phyloP scores from a whole-genome alignment of 2,888 invertebrate genomes.

The Cyclophora albipunctata region DNA sequence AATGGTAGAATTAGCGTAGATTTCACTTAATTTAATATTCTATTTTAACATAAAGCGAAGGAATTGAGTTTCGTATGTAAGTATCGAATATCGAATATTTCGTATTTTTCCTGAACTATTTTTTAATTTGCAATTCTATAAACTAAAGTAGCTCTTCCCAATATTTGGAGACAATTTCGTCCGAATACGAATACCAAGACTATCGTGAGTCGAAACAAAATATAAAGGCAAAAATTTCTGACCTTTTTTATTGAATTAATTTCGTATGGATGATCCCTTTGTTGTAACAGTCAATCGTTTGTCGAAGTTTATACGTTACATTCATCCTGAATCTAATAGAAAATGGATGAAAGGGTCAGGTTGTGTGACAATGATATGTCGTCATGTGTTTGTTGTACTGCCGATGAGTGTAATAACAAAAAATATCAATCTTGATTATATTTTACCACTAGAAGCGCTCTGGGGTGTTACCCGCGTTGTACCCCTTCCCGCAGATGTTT shows the following conservation, averaged over 20 bases:
- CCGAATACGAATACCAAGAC: constrained; percentile 6
- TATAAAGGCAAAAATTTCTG: constrained; percentile 36
- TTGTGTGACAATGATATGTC: constrained; percentile 29
- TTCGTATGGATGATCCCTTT: constrained; percentile 51
- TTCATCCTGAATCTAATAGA: constrained; percentile 58
- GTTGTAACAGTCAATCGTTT: constrained; percentile 57
- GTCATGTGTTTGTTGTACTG: not conserved
- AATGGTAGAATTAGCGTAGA: not conserved
- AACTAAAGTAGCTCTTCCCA: not conserved
- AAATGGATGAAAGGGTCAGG: constrained; percentile 43
- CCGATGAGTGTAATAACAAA: too few relatives aligned
- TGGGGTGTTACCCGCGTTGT: too few relatives aligned
- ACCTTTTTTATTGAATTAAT: constrained; percentile 62
- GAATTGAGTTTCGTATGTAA: not conserved
- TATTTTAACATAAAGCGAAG: too few relatives aligned
- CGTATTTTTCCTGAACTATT: not conserved
- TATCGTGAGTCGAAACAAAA: constrained; percentile 16
- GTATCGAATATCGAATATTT: not conserved
- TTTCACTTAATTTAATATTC: too few relatives aligned
- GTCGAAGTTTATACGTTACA: constrained; percentile 55
- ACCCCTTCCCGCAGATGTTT: too few relatives aligned
- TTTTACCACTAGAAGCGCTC: too few relatives aligned
- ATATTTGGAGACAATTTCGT: constrained; percentile 2
- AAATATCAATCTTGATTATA: too few relatives aligned
- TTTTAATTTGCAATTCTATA: constrained; percentile 1